phyloP scores from a whole-genome alignment of 2,888 invertebrate genomes.

The Drosophila helvetica region DNA sequence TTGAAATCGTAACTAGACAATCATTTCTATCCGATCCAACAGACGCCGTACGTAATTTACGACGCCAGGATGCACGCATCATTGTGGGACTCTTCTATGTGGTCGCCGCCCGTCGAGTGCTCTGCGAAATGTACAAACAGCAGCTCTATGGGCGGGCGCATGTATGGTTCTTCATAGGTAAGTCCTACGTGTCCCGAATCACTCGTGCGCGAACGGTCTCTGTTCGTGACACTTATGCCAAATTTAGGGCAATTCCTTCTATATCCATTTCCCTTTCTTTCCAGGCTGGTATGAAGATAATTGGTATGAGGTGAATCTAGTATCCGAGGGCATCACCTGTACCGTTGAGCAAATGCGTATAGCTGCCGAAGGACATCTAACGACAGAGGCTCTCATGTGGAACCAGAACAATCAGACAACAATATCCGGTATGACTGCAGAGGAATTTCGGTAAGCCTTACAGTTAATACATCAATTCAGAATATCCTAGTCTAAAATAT shows the following conservation, averaged over 20 bases:
- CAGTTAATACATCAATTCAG: background rate
- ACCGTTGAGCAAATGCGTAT: constrained; percentile 96
- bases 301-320: constrained; percentile 96
- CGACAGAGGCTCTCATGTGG: constrained; percentile 99
- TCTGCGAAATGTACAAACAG: constrained; percentile 98
- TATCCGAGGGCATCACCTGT: constrained; percentile 95
- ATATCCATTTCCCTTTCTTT: background rate
- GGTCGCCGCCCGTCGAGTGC: constrained; percentile 96
- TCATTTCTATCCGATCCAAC: constrained; percentile 98
- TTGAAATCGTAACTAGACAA: constrained; percentile 98
- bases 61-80: constrained; percentile 98
- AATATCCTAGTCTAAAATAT: background rate
- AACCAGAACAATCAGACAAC: constrained; percentile 97
- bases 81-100: constrained; percentile 99
- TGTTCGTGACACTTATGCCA: background rate
- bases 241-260: background rate
- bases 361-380: constrained; percentile 98
- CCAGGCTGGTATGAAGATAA: constrained; percentile 99
- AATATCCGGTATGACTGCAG: constrained; percentile 97
- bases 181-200: background rate
- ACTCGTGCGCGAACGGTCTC: background rate
- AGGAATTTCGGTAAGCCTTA: constrained; percentile 89
- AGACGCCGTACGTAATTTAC: constrained; percentile 96
- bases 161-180: constrained; percentile 99
- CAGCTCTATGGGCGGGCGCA: constrained; percentile 96